Conservation (phyloP, 2,113 vertebrate species). For the Pelmatolapia mariae region DNA sequence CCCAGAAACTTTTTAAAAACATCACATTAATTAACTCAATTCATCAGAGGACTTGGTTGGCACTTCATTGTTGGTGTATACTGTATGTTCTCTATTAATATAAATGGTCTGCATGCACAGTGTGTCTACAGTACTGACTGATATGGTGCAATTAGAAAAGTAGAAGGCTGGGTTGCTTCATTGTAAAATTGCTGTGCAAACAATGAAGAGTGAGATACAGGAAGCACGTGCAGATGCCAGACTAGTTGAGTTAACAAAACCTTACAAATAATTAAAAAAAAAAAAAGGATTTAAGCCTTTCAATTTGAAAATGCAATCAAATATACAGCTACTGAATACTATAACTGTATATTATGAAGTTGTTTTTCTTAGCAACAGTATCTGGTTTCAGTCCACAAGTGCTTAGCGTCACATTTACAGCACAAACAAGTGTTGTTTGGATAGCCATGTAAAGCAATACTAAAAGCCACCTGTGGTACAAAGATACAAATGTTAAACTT, state of each 20-base stretch:
- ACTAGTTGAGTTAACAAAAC: not conserved
- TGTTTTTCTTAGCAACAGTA: not conserved
- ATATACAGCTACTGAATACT: not conserved
- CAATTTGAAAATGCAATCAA: not conserved
- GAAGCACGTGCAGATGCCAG: conserved; percentile 4
- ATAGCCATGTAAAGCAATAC: not conserved
- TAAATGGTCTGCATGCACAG: not conserved
- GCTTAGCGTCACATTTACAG: not conserved
- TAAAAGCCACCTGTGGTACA: not conserved
- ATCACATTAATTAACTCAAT: not conserved
- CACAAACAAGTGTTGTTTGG: not conserved
- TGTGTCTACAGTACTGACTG: not conserved
- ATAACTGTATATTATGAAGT: not conserved
- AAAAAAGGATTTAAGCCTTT: not conserved
- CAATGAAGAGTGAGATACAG: not conserved
- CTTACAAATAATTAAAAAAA: not conserved
- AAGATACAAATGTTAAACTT: not conserved
- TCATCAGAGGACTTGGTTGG: not conserved
- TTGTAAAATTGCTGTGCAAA: conserved; percentile 47
- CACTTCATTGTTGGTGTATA: not conserved
- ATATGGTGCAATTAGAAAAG: not conserved
- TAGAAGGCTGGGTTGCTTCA: not conserved
- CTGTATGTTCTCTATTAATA: not conserved
- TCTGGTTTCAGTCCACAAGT: not conserved
- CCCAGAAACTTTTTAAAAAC: not conserved